A percentile compares a stretch with the other conserved stretches of the same genome.
Evolutionary conservation across 2,888 invertebrate genomes (phyloP).

Genomic region (Synergus gifuensis): DNA sequence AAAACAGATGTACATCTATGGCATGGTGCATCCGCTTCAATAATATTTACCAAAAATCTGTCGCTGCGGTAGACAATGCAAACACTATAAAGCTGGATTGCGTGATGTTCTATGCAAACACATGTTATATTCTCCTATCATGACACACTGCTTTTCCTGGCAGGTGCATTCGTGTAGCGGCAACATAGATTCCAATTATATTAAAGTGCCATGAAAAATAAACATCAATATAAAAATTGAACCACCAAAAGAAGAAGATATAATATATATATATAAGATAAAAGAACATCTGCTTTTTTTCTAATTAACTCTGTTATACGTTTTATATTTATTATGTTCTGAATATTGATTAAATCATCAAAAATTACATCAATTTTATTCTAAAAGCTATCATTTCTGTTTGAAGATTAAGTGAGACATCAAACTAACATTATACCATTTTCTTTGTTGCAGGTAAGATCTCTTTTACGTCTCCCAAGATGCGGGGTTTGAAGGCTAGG

Average conservation of each 20-base stretch:
- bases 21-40: slow-evolving; percentile 46
- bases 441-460: neutral
- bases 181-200: neutral
- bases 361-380: neutral
- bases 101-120: slow-evolving; percentile 44
- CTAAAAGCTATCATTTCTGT: neutral
- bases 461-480: neutral
- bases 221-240: slow-evolving; percentile 2
- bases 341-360: too few species aligned
- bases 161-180: neutral
- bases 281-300: neutral
- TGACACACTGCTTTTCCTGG: slow-evolving; percentile 3
- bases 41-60: slow-evolving; percentile 62
- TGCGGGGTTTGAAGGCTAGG: neutral
- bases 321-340: too few species aligned
- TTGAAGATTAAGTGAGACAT: neutral
- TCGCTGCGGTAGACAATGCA: slow-evolving; percentile 61
- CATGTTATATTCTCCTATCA: slow-evolving; percentile 1
- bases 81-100: slow-evolving; percentile 60
- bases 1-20: neutral
- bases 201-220: neutral
- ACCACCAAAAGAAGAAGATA: neutral
- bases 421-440: neutral
- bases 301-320: too few species aligned
- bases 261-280: neutral